Evolutionary conservation across 1,140 invertebrate species (phyloP).

Genomic region (Sesamia nonagrioides): DNA sequence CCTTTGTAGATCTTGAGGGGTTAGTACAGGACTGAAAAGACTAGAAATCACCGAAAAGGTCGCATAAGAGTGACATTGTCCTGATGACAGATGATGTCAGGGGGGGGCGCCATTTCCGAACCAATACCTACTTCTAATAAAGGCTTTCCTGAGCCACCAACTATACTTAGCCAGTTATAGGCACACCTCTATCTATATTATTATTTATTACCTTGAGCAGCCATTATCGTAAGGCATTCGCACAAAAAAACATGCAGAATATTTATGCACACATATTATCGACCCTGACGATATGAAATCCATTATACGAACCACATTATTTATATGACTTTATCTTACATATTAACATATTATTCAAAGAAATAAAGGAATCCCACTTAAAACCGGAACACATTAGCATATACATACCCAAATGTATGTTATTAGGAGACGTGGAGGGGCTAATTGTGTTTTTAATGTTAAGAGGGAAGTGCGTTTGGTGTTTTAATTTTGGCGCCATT

Average conservation of each 20-base stretch:
- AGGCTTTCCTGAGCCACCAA: no score
- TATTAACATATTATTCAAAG: constrained; percentile 54
- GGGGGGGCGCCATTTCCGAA: no score
- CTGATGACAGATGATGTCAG: no score
- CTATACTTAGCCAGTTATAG: no score
- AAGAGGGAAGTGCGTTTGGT: not conserved
- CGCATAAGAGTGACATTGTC: no score
- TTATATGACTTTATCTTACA: constrained; percentile 57
- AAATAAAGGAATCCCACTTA: constrained; percentile 44
- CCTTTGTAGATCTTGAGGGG: no score
- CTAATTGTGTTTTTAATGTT: not conserved
- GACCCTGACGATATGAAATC: not conserved
- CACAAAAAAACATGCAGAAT: not conserved
- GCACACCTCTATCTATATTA: not conserved
- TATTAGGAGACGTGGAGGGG: not conserved
- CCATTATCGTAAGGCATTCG: not conserved
- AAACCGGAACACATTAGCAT: constrained; percentile 67
- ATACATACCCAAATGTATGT: constrained; percentile 53
- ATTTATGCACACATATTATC: not conserved
- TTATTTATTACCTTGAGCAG: not conserved
- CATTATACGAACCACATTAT: constrained; percentile 52
- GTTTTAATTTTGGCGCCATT: not conserved
- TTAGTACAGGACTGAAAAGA: no score
- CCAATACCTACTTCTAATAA: no score
- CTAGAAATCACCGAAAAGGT: no score